phyloP scores from a whole-genome alignment of 2,113 vertebrate genomes.

The Anas platyrhynchos region DNA sequence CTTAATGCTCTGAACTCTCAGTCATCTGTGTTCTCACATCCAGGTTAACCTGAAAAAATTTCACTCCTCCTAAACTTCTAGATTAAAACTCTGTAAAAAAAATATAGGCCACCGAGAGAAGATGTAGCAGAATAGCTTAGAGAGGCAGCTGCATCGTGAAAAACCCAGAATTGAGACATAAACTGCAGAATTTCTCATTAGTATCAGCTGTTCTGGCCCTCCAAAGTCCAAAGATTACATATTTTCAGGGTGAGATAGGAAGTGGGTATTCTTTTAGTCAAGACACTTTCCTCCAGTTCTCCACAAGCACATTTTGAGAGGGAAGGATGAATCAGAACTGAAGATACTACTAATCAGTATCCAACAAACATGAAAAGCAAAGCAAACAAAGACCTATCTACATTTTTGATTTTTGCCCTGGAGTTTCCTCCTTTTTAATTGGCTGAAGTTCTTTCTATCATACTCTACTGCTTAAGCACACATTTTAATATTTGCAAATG shows the following conservation, averaged over 20 bases:
- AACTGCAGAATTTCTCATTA: neutral
- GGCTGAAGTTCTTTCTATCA: neutral
- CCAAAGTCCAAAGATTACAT: neutral
- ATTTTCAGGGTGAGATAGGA: neutral
- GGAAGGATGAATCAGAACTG: neutral
- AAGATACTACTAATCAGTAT: neutral
- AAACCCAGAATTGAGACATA: neutral
- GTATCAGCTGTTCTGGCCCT: neutral
- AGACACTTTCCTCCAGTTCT: neutral
- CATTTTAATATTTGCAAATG: neutral
- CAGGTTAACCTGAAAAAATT: neutral
- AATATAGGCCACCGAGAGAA: neutral
- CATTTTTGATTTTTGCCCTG: neutral
- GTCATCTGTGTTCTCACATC: no score
- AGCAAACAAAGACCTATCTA: neutral
- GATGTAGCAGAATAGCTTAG: neutral
- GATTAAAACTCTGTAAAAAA: neutral
- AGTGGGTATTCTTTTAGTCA: neutral
- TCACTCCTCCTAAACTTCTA: neutral
- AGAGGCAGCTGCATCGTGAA: neutral
- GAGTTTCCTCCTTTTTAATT: neutral
- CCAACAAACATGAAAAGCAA: neutral
- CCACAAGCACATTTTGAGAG: neutral
- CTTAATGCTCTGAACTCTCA: neutral
- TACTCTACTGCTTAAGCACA: neutral